A percentile compares a stretch with the other conserved stretches of the same genome.
phyloP scores from a whole-genome alignment of 2,113 vertebrate species.

The Myodes glareolus region DNA sequence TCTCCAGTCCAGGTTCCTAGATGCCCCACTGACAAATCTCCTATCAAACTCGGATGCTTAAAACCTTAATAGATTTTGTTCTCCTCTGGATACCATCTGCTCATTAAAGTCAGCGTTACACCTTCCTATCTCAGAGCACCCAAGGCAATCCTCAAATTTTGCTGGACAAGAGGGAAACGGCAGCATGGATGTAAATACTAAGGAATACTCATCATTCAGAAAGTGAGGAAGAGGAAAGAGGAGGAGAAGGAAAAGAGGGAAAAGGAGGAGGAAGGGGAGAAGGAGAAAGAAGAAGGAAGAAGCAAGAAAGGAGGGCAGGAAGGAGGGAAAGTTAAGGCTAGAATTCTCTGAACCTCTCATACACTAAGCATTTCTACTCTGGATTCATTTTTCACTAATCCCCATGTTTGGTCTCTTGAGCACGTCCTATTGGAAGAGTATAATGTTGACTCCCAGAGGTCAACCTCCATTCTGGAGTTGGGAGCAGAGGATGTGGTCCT shows the following conservation, averaged over 20 bases:
- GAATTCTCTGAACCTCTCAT: not conserved
- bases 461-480: not conserved
- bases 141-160: conserved; percentile 41
- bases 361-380: rapidly evolving
- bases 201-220: not conserved
- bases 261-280: no score
- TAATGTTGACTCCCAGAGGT: not conserved
- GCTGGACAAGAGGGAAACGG: conserved; percentile 35
- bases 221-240: not conserved
- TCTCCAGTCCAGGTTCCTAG: not conserved
- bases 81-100: conserved; percentile 49
- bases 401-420: not conserved
- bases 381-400: not conserved
- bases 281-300: not conserved
- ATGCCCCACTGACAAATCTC: conserved; percentile 41
- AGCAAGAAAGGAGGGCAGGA: not conserved
- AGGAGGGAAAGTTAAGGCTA: not conserved
- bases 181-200: conserved; percentile 39
- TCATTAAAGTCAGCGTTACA: conserved; percentile 53
- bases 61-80: conserved; percentile 10
- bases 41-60: not conserved
- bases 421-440: no score
- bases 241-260: not conserved
- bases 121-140: conserved; percentile 40
- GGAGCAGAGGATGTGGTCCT: not conserved